Percentiles rank a stretch among this genome's conserved stretches.
phyloP scores from a whole-genome alignment of 2,113 vertebrate genomes.

The Solea senegalensis region DNA sequence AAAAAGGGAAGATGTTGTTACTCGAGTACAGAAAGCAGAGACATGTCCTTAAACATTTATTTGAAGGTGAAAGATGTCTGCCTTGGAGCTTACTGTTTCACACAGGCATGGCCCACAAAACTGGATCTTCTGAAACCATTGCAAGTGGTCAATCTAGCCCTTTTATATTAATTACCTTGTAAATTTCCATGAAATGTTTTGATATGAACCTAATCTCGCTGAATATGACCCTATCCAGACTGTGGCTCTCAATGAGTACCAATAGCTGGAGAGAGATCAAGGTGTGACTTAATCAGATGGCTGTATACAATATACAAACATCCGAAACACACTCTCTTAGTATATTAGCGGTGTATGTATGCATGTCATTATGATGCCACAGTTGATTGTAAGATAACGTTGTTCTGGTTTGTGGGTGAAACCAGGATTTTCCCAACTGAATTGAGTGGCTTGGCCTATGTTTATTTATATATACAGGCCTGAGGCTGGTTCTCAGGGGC shows the following conservation, averaged over 20 bases:
- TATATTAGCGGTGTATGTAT: not conserved
- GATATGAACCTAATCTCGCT: not conserved
- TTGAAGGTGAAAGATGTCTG: not conserved
- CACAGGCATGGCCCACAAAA: not conserved
- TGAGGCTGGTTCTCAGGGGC: slow-evolving; percentile 67
- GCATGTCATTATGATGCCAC: not conserved
- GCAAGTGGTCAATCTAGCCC: not conserved
- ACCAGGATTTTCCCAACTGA: not conserved
- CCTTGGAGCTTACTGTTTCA: not conserved
- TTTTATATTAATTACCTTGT: not conserved
- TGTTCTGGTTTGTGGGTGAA: not conserved
- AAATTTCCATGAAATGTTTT: not conserved
- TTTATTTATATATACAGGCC: slow-evolving; percentile 45
- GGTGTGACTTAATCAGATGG: slow-evolving; percentile 13
- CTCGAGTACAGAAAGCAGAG: not conserved
- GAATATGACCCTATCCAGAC: not conserved
- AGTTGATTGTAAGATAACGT: not conserved
- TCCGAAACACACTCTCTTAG: not conserved
- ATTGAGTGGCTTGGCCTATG: not conserved
- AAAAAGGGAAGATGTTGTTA: not conserved
- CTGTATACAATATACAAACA: not conserved
- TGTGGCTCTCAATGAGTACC: not conserved
- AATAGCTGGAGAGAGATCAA: slow-evolving; percentile 5
- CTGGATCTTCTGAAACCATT: not conserved
- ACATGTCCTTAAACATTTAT: not conserved